Evolutionary conservation across 2,113 vertebrate species (phyloP), one percentile per base, ranked within the genome.

Genomic region (Pampusana beccarii): DNA sequence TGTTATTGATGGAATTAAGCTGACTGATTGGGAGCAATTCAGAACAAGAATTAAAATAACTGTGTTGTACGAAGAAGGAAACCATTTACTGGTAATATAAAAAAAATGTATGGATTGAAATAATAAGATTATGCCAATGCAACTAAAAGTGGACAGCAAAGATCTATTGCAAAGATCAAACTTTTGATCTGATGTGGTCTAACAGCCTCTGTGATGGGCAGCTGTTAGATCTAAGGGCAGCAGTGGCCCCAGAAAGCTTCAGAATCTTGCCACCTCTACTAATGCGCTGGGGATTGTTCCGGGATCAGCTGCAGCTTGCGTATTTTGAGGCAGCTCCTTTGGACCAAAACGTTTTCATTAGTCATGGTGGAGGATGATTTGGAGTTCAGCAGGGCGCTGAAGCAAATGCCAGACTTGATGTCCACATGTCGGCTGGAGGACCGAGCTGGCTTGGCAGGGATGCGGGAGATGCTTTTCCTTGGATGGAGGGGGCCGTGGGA

Each of bases 1-100:
- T 93, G 79, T 77, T 93, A 86, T 90, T 93, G 93, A 90, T 90
- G 74, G 88, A 93, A 87, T 60, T 82, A 54, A 93, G 82, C 31
- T 0, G 2, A 57, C 48, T 60, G 88, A 87, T 79, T 0, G 4
- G 51, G 60, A 86, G 46, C 71, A 74, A 70, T 86, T 88, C 34
- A 56, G 56, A 93, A 48, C 51, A 75, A 67, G 53, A 48, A 75
- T 23, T 62, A 17, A 64, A 79, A 44, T 54, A 73, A 77, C 31
- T 72, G 29, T 50, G 33, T 64, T 14, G 3, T 18, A 50, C 33
- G 36, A 80, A 72, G 64, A 66, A 42, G 38, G 17, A 40, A 90
- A 66, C 20, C 25, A 25, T 72, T 82, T 67, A 26, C 71, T 50
- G 51, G 10, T 17, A 77, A 61, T 16, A 34, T 20, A 24, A 67